Base-by-base conservation (phyloP, 92 coral and sea anemone genomes). In the Epizoanthus stellaris region DNA sequence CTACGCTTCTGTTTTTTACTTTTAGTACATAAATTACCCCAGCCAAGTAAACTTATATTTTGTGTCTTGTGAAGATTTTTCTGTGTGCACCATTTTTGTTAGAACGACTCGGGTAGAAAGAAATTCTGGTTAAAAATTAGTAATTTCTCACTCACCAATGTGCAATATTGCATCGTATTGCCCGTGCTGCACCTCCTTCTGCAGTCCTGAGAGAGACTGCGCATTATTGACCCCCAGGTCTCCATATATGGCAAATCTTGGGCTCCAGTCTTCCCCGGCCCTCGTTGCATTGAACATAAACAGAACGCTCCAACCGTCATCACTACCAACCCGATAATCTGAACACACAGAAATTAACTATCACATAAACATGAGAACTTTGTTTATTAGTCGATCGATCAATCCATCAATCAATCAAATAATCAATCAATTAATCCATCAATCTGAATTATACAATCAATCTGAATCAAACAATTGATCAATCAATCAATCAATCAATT, bases 201-300 rank as follows among this genome's bases (percentile, higher is more conserved):
- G 99, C 47, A 97, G 77, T 84, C 92, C 87, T 58, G 95, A 89
- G 56, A 97, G 92, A 19, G 99, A 94, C 88, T 87, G 91, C 65
- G 99, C 95, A 88, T 97, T 97, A 15, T 91, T 93, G 74, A 91
- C 96, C 5, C 99, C 99, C 60, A 97, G 84, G 80, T 97, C 99
- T 82, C 99, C 99, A 86, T 93, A 97, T 52, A 97, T 88, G 39
- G 98, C 98, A 62, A 97, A 77, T 63, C 99, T 91, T 23, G 99
- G 99, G 12, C 88, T 82, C 98, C 99, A 97, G 70, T 91, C 87
- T 20, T 93, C 87, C 49, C 99, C 97, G 25, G 17, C 59, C 47
- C 84, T 88, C 13, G 98, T 80, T 10, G 99, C 95, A 85, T 91
- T 93, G 61, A 97, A 94, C 54, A 85, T 87, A 85, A 87, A 95